Evolutionary conservation across 2,888 invertebrate genomes (phyloP).

Genomic region (Tipula vernalis): DNA sequence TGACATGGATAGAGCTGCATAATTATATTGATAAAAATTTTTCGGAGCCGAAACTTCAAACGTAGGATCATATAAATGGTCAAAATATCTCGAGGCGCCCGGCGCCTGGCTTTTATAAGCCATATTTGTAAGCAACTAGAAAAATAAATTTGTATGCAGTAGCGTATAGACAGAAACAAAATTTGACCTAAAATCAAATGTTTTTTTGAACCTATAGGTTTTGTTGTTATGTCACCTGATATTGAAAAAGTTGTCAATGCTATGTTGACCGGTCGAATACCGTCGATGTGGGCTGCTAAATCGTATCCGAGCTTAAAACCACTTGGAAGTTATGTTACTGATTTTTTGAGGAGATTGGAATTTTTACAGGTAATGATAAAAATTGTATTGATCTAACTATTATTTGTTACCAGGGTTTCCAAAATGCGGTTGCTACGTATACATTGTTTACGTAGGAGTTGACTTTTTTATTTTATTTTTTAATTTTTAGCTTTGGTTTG

Average conservation of each 20-base stretch:
- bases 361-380: constrained; percentile 59
- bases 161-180: neutral
- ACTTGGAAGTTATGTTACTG: constrained; percentile 72
- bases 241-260: constrained; percentile 76
- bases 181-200: constrained; percentile 6
- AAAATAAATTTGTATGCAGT: constrained; percentile 7
- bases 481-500: constrained; percentile 59
- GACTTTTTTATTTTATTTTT: neutral
- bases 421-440: neutral
- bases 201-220: constrained; percentile 42
- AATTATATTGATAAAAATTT: constrained; percentile 17
- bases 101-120: constrained; percentile 18
- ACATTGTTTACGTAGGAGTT: neutral
- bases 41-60: constrained; percentile 17
- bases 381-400: neutral
- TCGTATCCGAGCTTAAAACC: constrained; percentile 91
- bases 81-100: constrained; percentile 18
- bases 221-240: constrained; percentile 73
- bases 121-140: constrained; percentile 15
- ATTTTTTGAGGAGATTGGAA: constrained; percentile 68
- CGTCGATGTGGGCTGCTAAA: constrained; percentile 67
- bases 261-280: constrained; percentile 72
- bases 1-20: constrained; percentile 16
- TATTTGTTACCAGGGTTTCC: constrained; percentile 16
- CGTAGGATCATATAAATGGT: constrained; percentile 20